Percentiles rank a stretch among this genome's conserved stretches.
Evolutionary conservation across 1,140 invertebrate genomes (phyloP).

Genomic region (Aphaenogaster rudis): DNA sequence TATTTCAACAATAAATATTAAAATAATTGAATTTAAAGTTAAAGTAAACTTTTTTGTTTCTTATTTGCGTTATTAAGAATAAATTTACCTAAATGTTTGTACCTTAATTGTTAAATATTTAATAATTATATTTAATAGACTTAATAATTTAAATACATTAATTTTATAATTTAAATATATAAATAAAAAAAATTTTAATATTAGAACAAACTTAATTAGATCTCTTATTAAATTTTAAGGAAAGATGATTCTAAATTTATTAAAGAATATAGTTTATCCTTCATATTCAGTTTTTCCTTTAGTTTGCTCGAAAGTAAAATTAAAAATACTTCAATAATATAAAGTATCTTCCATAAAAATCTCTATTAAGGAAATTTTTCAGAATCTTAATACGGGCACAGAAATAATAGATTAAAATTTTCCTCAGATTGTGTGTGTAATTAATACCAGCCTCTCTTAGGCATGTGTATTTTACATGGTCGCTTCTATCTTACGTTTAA

Average conservation of each 20-base stretch:
- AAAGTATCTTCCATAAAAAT: background rate
- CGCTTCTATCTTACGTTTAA: background rate
- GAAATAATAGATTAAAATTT: slow-evolving; percentile 6
- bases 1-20: background rate
- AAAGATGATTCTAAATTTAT: background rate
- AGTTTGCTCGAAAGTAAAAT: background rate
- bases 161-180: too few relatives aligned
- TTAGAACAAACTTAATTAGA: background rate
- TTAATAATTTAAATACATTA: too few relatives aligned
- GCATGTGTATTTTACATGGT: background rate
- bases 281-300: background rate
- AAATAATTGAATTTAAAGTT: background rate
- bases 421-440: background rate
- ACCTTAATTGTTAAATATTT: background rate
- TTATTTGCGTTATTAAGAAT: background rate
- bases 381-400: background rate
- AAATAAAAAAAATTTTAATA: too few relatives aligned
- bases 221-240: background rate
- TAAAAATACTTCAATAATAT: background rate
- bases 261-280: background rate
- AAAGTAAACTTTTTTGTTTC: background rate
- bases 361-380: background rate
- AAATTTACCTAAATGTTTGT: background rate
- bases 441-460: background rate
- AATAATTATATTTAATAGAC: background rate